A percentile compares a stretch with the other conserved stretches of the same genome.
These are phyloP conservation scores for Peromyscus eremicus DNA, from an alignment of 2,797 vertebrate genomes.

Conservation along the genomic window DNA sequence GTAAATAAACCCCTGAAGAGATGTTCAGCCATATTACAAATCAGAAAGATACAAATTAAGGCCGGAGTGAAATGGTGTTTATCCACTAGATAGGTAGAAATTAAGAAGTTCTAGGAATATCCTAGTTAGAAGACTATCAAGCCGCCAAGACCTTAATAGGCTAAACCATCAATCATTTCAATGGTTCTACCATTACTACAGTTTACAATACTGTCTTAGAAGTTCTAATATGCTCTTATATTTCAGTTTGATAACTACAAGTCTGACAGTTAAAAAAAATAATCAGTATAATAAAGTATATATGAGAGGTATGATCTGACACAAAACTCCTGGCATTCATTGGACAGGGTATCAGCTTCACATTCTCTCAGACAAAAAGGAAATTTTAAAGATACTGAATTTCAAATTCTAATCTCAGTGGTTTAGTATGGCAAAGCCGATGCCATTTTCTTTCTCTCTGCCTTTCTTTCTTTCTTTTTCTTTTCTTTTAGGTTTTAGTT, in stretches of 20 bases:
- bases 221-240: constrained; percentile 3
- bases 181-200: background rate
- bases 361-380: background rate
- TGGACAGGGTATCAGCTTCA: constrained; percentile 35
- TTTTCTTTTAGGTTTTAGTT: background rate
- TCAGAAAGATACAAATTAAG: constrained; percentile 59
- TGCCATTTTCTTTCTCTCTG: background rate
- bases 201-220: background rate
- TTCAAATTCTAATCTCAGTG: background rate
- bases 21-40: constrained; percentile 44
- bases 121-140: constrained; percentile 47
- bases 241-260: background rate
- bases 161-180: constrained; percentile 17
- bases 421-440: background rate
- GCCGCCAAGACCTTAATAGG: background rate
- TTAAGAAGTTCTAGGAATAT: constrained; percentile 32
- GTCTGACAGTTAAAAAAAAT: constrained; percentile 13
- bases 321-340: background rate
- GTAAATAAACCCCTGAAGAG: constrained; percentile 27
- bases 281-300: background rate
- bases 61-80: constrained; percentile 23
- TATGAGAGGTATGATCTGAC: background rate
- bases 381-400: background rate
- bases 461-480: no score
- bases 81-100: constrained; percentile 19